These are phyloP conservation scores for Eriocheir sinensis DNA, from an alignment of 1,140 invertebrate genomes.

Conservation along the genomic window DNA sequence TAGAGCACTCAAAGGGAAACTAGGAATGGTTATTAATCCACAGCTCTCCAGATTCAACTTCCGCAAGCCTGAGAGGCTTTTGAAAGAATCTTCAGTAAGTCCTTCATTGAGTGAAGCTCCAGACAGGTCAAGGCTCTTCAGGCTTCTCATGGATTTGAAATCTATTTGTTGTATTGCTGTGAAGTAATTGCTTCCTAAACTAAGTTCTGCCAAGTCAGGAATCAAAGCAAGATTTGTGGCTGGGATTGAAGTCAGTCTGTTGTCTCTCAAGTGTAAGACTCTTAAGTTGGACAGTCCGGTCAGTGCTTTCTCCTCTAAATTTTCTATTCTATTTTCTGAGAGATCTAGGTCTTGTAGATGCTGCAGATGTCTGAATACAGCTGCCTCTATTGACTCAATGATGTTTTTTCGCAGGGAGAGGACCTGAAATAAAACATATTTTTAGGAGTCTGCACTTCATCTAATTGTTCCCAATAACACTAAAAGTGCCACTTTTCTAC, in stretches of 20 bases:
- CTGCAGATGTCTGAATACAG: slow-evolving; percentile 68
- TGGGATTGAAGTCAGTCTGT: slow-evolving; percentile 67
- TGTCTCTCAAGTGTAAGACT: slow-evolving; percentile 75
- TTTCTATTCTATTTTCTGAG: slow-evolving; percentile 76
- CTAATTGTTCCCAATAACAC: too few species aligned
- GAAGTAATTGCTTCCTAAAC: slow-evolving; percentile 74
- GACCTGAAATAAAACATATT: slow-evolving; percentile 68
- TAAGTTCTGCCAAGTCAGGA: slow-evolving; percentile 76
- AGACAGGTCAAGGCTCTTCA: slow-evolving; percentile 75
- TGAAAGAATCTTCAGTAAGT: slow-evolving; percentile 62
- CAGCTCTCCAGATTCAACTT: slow-evolving; percentile 74
- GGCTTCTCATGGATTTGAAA: slow-evolving; percentile 62
- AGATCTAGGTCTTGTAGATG: slow-evolving; percentile 75
- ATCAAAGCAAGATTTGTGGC: slow-evolving; percentile 73
- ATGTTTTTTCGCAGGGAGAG: slow-evolving; percentile 73
- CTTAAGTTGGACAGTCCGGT: slow-evolving; percentile 62
- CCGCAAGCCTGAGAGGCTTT: slow-evolving; percentile 61
- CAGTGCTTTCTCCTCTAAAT: slow-evolving; percentile 66
- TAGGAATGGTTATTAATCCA: slow-evolving; percentile 71
- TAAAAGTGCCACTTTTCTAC: too few species aligned
- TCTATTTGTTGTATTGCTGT: slow-evolving; percentile 66
- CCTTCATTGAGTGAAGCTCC: slow-evolving; percentile 68
- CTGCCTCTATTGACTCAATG: slow-evolving; percentile 69
- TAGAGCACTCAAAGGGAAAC: slow-evolving; percentile 69
- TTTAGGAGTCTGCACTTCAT: too few species aligned